These are phyloP conservation scores for Catocala nupta DNA, from an alignment of 2,888 invertebrate genomes.

Conservation along the genomic window DNA sequence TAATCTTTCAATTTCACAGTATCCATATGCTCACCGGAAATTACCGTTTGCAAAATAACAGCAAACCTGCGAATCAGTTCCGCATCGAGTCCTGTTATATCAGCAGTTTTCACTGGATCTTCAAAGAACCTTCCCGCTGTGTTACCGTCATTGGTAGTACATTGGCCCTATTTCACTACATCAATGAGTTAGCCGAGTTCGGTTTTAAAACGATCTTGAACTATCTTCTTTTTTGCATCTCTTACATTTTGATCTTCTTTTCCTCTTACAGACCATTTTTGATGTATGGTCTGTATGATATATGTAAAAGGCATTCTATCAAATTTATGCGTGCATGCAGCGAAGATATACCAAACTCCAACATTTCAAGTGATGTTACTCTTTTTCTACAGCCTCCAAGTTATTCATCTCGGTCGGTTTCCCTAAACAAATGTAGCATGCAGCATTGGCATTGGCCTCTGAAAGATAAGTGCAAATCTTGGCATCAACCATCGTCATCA, in stretches of 20 bases:
- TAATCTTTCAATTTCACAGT: no score
- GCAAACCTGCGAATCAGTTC: no score
- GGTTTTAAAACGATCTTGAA: slow-evolving; percentile 5
- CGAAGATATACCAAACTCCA: no score
- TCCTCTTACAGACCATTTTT: slow-evolving; percentile 14
- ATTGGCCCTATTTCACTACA: no score
- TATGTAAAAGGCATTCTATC: slow-evolving; percentile 21
- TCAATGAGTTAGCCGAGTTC: no score
- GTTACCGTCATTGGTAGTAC: no score
- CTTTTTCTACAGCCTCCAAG: not conserved
- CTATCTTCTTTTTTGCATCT: slow-evolving; percentile 11
- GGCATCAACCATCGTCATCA: slow-evolving; percentile 21
- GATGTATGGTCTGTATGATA: slow-evolving; percentile 12
- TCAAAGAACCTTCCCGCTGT: no score
- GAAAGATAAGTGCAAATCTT: slow-evolving; percentile 19
- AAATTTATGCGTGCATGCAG: slow-evolving; percentile 11
- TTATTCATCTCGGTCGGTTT: slow-evolving; percentile 6
- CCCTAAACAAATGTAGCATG: slow-evolving; percentile 4
- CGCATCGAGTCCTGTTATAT: no score
- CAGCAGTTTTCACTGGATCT: no score
- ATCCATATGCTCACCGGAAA: no score
- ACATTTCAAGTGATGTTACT: not conserved
- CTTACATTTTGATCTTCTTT: slow-evolving; percentile 7
- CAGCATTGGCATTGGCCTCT: slow-evolving; percentile 14
- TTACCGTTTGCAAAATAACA: no score